Conservation (phyloP, 2,113 vertebrate species). For the Elaphurus davidianus region DNA sequence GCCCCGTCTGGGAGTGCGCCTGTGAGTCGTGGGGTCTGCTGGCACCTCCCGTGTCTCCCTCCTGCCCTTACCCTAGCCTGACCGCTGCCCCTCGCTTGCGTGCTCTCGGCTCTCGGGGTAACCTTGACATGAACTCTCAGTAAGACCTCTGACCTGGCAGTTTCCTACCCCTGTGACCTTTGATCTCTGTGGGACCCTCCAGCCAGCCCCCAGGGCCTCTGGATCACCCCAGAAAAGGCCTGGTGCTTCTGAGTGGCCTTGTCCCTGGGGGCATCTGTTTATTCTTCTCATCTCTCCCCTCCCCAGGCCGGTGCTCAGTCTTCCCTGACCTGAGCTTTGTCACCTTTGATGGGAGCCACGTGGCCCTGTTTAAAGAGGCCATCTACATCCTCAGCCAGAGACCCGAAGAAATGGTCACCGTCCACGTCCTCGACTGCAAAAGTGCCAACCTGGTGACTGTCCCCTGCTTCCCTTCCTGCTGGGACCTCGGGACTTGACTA, state of each 20-base stretch:
- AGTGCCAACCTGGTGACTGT: constrained; percentile 82
- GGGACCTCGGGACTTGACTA: neutral
- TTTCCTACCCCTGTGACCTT: neutral
- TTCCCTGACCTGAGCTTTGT: constrained; percentile 95
- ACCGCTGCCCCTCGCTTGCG: neutral
- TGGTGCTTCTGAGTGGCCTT: neutral
- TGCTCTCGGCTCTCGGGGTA: neutral
- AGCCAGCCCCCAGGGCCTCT: neutral
- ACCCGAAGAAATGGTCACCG: constrained; percentile 87
- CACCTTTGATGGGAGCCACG: constrained; percentile 92
- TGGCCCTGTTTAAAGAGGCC: constrained; percentile 93
- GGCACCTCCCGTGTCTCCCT: neutral
- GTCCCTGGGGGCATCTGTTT: neutral
- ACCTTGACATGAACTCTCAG: neutral
- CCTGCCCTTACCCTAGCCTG: accelerated
- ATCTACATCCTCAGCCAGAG: constrained; percentile 90
- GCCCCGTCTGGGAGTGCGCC: constrained; percentile 95
- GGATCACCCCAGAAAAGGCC: neutral
- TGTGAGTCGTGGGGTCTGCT: constrained; percentile 84
- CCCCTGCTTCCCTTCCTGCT: neutral
- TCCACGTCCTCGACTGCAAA: constrained; percentile 90
- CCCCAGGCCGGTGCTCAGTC: constrained; percentile 93
- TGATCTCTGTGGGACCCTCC: neutral
- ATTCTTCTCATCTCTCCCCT: neutral
- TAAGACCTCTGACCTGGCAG: neutral